Conservation (phyloP, 2,113 vertebrate genomes). For the Prinia subflava region DNA sequence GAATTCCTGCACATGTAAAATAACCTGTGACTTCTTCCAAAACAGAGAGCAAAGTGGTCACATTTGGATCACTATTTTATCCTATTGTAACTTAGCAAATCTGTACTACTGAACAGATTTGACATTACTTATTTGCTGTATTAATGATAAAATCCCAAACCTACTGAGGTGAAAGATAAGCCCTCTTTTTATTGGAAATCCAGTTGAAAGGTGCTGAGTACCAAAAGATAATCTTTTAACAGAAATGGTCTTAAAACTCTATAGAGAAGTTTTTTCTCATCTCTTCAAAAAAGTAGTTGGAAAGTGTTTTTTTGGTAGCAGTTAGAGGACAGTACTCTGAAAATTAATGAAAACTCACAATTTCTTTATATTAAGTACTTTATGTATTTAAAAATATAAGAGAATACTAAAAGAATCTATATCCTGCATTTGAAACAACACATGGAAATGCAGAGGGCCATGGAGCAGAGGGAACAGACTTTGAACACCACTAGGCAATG, state of each 20-base stretch:
- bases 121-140: slow-evolving; percentile 5
- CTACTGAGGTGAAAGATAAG: slow-evolving; percentile 33
- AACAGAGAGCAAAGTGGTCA: neutral
- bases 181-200: neutral
- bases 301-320: neutral
- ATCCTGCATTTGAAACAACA: neutral
- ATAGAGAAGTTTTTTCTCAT: neutral
- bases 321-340: neutral
- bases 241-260: neutral
- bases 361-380: neutral
- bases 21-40: neutral
- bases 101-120: neutral
- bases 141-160: slow-evolving; percentile 32
- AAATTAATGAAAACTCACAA: neutral
- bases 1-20: neutral
- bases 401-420: neutral
- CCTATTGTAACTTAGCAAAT: neutral
- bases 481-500: neutral
- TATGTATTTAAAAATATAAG: neutral
- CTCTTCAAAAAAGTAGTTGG: neutral
- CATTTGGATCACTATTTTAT: neutral
- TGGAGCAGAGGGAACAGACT: neutral
- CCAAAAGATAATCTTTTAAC: slow-evolving; percentile 29
- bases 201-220: neutral
- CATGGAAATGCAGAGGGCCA: neutral